A percentile compares a stretch with the other conserved stretches of the same genome.
phyloP scores from a whole-genome alignment of 1,140 invertebrate species.

The Megalonaias nervosa region DNA sequence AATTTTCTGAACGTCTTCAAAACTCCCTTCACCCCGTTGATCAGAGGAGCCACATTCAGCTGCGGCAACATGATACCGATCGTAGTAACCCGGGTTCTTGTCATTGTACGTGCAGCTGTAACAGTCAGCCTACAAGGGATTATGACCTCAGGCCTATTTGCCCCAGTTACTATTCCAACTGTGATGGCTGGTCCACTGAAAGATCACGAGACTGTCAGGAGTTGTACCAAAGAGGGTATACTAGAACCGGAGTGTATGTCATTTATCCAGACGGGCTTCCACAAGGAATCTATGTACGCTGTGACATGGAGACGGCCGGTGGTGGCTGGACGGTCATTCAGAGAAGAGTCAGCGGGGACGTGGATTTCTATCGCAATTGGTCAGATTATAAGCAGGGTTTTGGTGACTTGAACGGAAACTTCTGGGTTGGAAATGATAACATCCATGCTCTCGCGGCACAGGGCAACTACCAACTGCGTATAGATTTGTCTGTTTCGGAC shows the following conservation, averaged over 20 bases:
- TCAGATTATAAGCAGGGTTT: constrained; percentile 96
- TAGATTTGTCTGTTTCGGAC: constrained; percentile 95
- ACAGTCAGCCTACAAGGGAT: no score
- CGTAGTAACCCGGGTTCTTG: no score
- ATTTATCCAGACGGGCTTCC: constrained; percentile 79
- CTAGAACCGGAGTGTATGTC: constrained; percentile 76
- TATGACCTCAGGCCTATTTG: no score
- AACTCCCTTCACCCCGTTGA: no score
- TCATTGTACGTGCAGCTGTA: no score
- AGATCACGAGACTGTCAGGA: constrained; percentile 57
- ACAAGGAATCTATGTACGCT: constrained; percentile 83
- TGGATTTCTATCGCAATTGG: constrained; percentile 94
- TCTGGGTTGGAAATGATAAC: constrained; percentile 74
- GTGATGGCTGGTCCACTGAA: no score
- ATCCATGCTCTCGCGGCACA: constrained; percentile 70
- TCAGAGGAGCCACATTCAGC: no score
- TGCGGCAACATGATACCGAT: no score
- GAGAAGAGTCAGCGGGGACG: constrained; percentile 82
- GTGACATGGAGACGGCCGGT: constrained; percentile 82
- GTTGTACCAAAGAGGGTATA: constrained; percentile 46
- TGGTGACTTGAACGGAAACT: constrained; percentile 86
- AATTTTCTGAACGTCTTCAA: no score
- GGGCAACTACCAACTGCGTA: constrained; percentile 87
- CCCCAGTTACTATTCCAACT: no score
- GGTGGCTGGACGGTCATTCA: constrained; percentile 91